phyloP scores from a whole-genome alignment of 2,888 invertebrate genomes.

The Agonopterix heracliana region DNA sequence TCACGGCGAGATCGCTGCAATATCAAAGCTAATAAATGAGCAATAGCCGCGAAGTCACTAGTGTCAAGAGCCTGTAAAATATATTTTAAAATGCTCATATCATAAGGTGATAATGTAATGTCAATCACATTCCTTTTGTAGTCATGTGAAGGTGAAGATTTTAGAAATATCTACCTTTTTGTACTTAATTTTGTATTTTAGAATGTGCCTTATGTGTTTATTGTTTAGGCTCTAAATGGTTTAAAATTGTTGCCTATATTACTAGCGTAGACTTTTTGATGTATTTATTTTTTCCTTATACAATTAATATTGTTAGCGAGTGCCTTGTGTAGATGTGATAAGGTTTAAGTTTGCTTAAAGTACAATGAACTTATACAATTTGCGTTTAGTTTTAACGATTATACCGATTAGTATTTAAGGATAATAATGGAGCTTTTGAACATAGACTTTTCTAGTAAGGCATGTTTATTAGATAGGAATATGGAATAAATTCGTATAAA shows the following conservation, averaged over 20 bases:
- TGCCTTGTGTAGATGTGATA: slow-evolving; percentile 6
- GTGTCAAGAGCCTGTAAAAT: background rate
- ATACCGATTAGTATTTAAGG: background rate
- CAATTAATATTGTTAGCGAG: background rate
- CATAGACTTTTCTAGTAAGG: background rate
- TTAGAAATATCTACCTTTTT: background rate
- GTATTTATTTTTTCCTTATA: slow-evolving; percentile 3
- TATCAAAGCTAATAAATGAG: too few relatives aligned
- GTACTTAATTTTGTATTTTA: background rate
- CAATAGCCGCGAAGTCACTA: too few relatives aligned
- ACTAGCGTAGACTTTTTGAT: background rate
- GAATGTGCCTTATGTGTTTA: background rate
- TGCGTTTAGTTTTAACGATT: slow-evolving; percentile 7
- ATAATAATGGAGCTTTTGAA: background rate
- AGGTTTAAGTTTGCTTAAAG: slow-evolving; percentile 28
- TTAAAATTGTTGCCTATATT: slow-evolving; percentile 4
- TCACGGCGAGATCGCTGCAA: too few relatives aligned
- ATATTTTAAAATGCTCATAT: slow-evolving; percentile 25
- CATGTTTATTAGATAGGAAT: too few relatives aligned
- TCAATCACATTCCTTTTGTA: slow-evolving; percentile 24
- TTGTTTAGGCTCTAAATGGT: background rate
- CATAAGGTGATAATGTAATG: slow-evolving; percentile 17
- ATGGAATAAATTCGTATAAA: too few relatives aligned
- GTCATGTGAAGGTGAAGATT: slow-evolving; percentile 13
- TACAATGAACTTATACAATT: slow-evolving; percentile 41